Conservation (phyloP, 2,797 vertebrate genomes). For the Siniperca scherzeri region DNA sequence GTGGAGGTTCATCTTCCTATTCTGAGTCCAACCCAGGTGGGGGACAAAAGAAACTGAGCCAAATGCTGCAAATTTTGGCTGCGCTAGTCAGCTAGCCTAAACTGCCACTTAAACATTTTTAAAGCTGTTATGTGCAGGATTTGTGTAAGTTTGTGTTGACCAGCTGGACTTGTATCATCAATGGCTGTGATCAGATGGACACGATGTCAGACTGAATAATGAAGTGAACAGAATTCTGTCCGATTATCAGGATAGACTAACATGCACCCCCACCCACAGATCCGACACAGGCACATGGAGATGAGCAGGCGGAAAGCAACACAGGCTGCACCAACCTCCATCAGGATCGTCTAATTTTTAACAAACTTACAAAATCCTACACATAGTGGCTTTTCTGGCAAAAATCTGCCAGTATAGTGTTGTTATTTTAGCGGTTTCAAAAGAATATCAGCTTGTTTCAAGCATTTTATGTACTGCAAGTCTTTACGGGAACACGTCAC, state of each 20-base stretch:
- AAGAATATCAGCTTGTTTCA: not conserved
- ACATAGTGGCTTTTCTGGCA: slow-evolving; percentile 4
- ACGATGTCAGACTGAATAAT: not conserved
- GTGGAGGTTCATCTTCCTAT: too few relatives aligned
- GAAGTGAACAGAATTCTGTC: not conserved
- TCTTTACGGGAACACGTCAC: slow-evolving; percentile 11
- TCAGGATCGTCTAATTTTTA: too few relatives aligned
- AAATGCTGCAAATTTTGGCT: not conserved
- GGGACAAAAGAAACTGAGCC: not conserved
- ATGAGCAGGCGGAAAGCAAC: not conserved
- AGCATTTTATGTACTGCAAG: not conserved
- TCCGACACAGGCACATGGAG: not conserved
- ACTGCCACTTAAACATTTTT: not conserved
- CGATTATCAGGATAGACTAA: not conserved
- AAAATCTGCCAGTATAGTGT: not conserved
- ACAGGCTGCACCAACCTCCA: not conserved
- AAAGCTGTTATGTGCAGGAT: slow-evolving; percentile 18
- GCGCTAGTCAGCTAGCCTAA: not conserved
- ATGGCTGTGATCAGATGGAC: not conserved
- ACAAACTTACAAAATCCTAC: not conserved
- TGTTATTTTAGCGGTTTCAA: too few relatives aligned
- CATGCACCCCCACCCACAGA: not conserved
- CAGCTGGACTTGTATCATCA: too few relatives aligned
- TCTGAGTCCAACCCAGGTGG: not conserved
- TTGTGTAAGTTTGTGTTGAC: not conserved